These are phyloP conservation scores for Aleadryas rufinucha DNA, from an alignment of 2,113 vertebrate species.

Conservation along the genomic window DNA sequence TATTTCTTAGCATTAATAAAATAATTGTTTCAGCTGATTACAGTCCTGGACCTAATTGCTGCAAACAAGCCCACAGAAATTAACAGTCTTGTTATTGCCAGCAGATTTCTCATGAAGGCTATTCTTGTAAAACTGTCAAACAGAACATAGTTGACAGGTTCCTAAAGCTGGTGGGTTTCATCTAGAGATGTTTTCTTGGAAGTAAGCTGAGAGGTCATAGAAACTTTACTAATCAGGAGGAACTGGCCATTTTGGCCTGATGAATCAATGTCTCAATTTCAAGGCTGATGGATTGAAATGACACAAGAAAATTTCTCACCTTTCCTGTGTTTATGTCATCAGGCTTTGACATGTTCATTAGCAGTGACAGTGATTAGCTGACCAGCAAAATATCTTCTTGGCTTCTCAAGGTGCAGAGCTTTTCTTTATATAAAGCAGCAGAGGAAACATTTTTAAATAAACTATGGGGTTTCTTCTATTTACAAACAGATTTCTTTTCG, in stretches of 20 bases:
- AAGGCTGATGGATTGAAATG: background rate
- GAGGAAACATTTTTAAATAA: background rate
- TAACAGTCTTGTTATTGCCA: background rate
- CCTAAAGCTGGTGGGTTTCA: background rate
- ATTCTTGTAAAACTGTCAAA: background rate
- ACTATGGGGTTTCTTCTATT: background rate
- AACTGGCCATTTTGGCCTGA: background rate
- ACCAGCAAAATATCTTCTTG: background rate
- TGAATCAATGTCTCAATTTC: accelerated
- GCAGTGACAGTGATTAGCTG: background rate
- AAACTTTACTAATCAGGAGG: background rate
- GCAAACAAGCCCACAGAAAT: background rate
- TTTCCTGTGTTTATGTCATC: background rate
- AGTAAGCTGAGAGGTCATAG: background rate
- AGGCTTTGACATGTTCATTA: background rate
- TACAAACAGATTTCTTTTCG: background rate
- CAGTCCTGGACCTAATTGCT: background rate
- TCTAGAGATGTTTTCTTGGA: background rate
- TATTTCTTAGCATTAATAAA: background rate
- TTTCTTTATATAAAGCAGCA: background rate
- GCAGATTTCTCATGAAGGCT: background rate
- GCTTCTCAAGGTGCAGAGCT: background rate
- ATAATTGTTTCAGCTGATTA: background rate
- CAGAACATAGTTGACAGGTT: accelerated
- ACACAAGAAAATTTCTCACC: background rate